phyloP scores from a whole-genome alignment of 1,140 invertebrate genomes.

The Lasioglossum baleicum region DNA sequence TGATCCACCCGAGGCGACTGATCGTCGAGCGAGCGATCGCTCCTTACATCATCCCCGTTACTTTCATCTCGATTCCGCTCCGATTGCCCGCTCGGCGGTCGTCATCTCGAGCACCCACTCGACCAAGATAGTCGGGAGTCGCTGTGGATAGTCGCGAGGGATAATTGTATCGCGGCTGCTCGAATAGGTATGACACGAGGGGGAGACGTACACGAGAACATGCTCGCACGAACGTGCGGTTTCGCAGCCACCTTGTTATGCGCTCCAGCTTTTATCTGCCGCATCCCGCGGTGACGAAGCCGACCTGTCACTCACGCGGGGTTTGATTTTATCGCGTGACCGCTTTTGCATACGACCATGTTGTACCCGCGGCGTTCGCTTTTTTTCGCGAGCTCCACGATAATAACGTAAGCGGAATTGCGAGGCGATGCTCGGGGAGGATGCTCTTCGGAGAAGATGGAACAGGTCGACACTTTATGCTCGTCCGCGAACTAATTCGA shows the following conservation, averaged over 20 bases:
- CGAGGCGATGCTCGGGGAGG: neutral
- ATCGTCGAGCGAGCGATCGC: constrained; percentile 12
- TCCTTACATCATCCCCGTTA: constrained; percentile 28
- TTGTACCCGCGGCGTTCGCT: neutral
- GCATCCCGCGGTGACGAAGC: constrained; percentile 69
- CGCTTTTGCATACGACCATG: constrained; percentile 29
- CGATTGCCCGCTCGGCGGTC: constrained; percentile 11
- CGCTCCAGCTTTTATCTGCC: constrained; percentile 70
- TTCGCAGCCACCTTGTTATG: constrained; percentile 69
- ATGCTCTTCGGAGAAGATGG: neutral
- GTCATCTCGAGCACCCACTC: constrained; percentile 38
- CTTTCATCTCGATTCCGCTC: constrained; percentile 31
- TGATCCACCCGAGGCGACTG: neutral
- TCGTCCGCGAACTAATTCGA: neutral
- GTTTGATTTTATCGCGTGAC: constrained; percentile 68
- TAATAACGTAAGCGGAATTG: neutral
- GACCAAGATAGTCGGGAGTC: constrained; percentile 26
- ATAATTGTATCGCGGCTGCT: constrained; percentile 41
- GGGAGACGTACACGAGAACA: neutral
- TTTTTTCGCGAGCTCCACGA: neutral
- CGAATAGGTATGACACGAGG: constrained; percentile 17
- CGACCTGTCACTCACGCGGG: constrained; percentile 67
- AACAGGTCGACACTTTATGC: neutral
- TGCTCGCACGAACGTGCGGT: constrained; percentile 9
- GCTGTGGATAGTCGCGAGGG: neutral